A percentile compares a stretch with the other conserved stretches of the same genome.
These are phyloP conservation scores for Mormyrops attenuatus DNA, from an alignment of 2,797 vertebrate genomes.

Conservation along the genomic window DNA sequence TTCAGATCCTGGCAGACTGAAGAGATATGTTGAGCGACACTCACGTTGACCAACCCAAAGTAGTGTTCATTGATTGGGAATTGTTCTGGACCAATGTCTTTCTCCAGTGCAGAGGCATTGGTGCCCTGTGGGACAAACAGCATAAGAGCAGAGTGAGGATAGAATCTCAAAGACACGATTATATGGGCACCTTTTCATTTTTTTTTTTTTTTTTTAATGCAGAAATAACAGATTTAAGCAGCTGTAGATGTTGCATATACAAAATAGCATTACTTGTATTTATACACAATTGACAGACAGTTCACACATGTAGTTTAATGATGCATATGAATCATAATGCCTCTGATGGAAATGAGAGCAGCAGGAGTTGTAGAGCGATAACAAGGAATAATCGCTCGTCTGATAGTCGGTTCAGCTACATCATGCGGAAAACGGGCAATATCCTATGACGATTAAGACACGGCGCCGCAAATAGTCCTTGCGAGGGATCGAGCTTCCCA, in stretches of 20 bases:
- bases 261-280: background rate
- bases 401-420: background rate
- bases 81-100: constrained; percentile 81
- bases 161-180: background rate
- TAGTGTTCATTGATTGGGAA: constrained; percentile 82
- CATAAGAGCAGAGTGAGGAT: background rate
- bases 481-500: background rate
- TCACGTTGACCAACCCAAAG: constrained; percentile 80
- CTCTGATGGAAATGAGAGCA: background rate
- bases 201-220: background rate
- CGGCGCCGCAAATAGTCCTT: background rate
- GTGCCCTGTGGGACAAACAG: constrained; percentile 58
- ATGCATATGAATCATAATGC: background rate
- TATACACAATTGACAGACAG: background rate
- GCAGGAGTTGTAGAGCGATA: background rate
- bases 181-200: background rate
- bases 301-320: background rate
- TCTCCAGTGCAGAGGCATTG: constrained; percentile 84
- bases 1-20: background rate
- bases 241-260: background rate
- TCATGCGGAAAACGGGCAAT: background rate
- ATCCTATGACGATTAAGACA: background rate
- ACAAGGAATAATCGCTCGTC: background rate
- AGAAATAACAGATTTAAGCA: background rate
- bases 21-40: constrained; percentile 40